Base-by-base conservation (phyloP, 1,140 invertebrate species). In the Liolophura sinensis region DNA sequence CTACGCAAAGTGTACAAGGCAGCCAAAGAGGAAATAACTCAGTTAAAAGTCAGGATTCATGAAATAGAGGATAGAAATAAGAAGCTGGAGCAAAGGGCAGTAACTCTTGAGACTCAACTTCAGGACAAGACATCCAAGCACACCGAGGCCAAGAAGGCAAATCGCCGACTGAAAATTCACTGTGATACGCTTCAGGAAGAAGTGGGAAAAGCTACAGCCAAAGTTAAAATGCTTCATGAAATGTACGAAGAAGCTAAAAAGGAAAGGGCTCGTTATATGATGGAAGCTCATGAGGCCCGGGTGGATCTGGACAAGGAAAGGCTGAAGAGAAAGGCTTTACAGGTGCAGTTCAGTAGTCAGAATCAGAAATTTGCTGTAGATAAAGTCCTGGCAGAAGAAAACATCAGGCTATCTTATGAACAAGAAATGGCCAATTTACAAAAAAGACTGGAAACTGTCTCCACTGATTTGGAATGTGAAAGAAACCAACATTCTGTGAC, bases 81-180 rank as follows among this genome's bases (percentile, higher is more conserved):
- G 20, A 40, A 68, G 40, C 40, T 74, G 47, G 70, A 74, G 64
- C 62, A 64, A 24, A 68, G 65, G 52, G 18, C 69, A 54, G 49
- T 49, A 20, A 58, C 49, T 14, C 54, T 62, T 16, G 52, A 48
- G 25, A 57, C 51, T 20, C 62, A 62, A 22, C 47, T 74, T 31
- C 69, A 76, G 16, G 68, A 57, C 24, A 68, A 64, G 18, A 62
- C 60, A 31, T 49, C 46, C 9, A 64, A 72, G 31, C 56, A 74
- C 47, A 59, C 59, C 16, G 74, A 76, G 47, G 71, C 69, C 18
- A 54, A 51, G 51, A 76, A 71, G 62, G 67, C 74, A 40, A 76
- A 76, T 56, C 62, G 65, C 54, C 62, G 74, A 50, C 51, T 74
- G 46, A 74, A 69, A 66, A 76, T 76, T 52, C 71, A 72, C 47